Conservation (phyloP, 2,888 invertebrate genomes). For the Hermaeophaga mercurialis region DNA sequence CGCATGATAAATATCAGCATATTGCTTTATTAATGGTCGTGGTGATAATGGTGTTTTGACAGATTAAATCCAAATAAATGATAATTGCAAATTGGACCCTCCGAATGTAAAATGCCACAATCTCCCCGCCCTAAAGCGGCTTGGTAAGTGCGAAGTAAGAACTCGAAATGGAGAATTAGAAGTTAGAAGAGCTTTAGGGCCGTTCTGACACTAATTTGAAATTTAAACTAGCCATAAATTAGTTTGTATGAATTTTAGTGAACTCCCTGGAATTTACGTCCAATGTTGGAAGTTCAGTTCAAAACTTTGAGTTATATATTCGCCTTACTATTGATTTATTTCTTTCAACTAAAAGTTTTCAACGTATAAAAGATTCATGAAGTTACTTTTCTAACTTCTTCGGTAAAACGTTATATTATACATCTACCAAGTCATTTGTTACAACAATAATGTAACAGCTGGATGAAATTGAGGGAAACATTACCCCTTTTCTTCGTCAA, state of each 20-base stretch:
- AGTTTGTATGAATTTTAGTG: constrained; percentile 54
- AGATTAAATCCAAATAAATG: constrained; percentile 48
- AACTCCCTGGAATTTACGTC: constrained; percentile 43
- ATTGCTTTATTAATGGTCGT: constrained; percentile 20
- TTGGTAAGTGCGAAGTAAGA: constrained; percentile 50
- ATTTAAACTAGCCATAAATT: constrained; percentile 55
- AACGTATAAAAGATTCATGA: constrained; percentile 40
- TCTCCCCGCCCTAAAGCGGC: constrained; percentile 39
- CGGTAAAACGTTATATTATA: constrained; percentile 23
- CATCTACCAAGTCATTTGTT: constrained; percentile 27
- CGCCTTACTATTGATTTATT: constrained; percentile 33
- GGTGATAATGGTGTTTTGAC: constrained; percentile 38
- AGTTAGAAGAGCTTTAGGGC: constrained; percentile 50
- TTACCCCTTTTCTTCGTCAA: constrained; percentile 34
- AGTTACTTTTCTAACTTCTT: constrained; percentile 35
- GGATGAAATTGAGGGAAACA: constrained; percentile 19
- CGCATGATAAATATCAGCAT: constrained; percentile 4
- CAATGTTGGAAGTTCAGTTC: constrained; percentile 41
- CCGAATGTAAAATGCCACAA: constrained; percentile 44
- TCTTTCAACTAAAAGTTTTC: constrained; percentile 33
- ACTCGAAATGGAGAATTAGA: constrained; percentile 50
- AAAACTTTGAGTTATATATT: constrained; percentile 37
- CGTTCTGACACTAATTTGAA: constrained; percentile 55
- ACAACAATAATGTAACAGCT: constrained; percentile 25
- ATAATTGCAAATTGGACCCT: constrained; percentile 48